phyloP scores from a whole-genome alignment of 2,888 invertebrate species.

The Eubasilissa splendida region DNA sequence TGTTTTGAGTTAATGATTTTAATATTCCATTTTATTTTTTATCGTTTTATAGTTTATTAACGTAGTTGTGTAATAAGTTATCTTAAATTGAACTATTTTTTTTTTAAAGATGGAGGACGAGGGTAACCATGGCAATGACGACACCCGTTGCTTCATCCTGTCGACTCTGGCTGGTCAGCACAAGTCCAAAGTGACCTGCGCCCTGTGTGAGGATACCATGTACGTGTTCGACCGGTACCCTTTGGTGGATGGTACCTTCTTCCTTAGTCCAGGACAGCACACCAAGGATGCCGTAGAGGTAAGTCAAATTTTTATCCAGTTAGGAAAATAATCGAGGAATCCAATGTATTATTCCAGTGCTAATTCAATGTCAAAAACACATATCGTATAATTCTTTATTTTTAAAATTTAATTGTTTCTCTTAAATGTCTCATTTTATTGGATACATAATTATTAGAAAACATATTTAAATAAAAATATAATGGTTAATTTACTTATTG shows the following conservation, averaged over 20 bases:
- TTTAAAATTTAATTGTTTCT: too few relatives aligned
- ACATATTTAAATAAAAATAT: too few relatives aligned
- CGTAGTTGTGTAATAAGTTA: not conserved
- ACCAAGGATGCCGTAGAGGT: slow-evolving; percentile 91
- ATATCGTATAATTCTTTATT: too few relatives aligned
- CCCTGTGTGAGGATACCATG: slow-evolving; percentile 90
- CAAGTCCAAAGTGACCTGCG: slow-evolving; percentile 88
- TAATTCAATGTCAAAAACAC: too few relatives aligned
- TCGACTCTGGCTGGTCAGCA: slow-evolving; percentile 94
- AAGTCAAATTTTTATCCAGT: slow-evolving; percentile 61
- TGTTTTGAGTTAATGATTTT: not conserved
- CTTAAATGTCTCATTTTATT: too few relatives aligned
- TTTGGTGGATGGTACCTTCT: slow-evolving; percentile 97
- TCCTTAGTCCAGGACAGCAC: slow-evolving; percentile 95
- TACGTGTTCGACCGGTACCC: slow-evolving; percentile 98
- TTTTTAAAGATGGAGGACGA: slow-evolving; percentile 95
- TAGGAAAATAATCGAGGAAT: too few relatives aligned
- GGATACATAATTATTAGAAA: too few relatives aligned
- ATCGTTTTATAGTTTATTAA: not conserved
- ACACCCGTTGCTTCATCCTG: slow-evolving; percentile 95
- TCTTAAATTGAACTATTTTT: not conserved
- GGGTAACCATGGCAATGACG: slow-evolving; percentile 98
- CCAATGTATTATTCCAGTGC: too few relatives aligned
- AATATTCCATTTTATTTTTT: not conserved
- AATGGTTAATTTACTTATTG: too few relatives aligned